Percentiles rank a stretch among this genome's conserved stretches.
Conservation (phyloP, 2,797 vertebrate species). For the Anguilla marmorata region DNA sequence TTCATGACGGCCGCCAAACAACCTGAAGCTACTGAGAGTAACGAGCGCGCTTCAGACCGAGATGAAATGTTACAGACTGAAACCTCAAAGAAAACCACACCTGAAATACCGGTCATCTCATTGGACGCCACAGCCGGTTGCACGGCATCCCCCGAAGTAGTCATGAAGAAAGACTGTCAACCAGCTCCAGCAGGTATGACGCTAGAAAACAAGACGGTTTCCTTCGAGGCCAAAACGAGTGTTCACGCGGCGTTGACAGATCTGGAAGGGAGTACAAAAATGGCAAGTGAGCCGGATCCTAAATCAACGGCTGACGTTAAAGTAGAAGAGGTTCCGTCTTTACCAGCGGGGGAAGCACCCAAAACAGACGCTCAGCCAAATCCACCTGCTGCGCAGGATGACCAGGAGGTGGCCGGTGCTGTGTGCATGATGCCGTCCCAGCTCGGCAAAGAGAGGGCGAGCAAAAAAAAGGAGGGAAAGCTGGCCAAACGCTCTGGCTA, state of each 20-base stretch:
- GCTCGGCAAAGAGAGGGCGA: slow-evolving; percentile 59
- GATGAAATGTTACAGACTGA: neutral
- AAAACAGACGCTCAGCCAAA: slow-evolving; percentile 34
- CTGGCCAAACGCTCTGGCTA: slow-evolving; percentile 74
- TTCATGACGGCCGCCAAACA: neutral
- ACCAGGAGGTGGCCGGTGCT: slow-evolving; percentile 53
- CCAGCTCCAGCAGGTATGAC: neutral
- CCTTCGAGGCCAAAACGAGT: neutral
- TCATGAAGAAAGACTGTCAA: neutral
- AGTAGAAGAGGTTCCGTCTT: slow-evolving; percentile 40
- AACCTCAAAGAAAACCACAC: neutral
- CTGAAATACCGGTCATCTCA: neutral
- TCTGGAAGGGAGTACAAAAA: neutral
- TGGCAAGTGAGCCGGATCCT: slow-evolving; percentile 19
- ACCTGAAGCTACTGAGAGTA: neutral
- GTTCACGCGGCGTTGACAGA: neutral
- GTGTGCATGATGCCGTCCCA: slow-evolving; percentile 76
- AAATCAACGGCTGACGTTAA: slow-evolving; percentile 3
- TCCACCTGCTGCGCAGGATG: slow-evolving; percentile 29
- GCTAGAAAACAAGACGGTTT: neutral
- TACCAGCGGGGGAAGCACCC: slow-evolving; percentile 28
- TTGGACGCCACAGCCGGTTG: neutral
- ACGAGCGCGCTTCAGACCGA: neutral
- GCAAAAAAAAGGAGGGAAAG: slow-evolving; percentile 71
- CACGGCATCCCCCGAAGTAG: neutral